Conservation (phyloP, 2,888 invertebrate species). For the Diaprepes abbreviatus region DNA sequence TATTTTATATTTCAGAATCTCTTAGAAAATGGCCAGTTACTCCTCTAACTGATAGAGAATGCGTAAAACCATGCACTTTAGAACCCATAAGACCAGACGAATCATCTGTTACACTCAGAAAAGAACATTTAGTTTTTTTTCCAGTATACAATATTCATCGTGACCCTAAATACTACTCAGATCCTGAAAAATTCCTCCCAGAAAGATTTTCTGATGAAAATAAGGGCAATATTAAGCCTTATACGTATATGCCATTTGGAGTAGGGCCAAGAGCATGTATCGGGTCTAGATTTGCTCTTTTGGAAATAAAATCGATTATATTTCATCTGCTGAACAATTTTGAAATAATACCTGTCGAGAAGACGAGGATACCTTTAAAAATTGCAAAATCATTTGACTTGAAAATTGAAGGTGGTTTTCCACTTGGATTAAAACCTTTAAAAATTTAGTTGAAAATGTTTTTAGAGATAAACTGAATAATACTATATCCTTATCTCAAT, state of each 20-base stretch:
- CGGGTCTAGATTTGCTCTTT: conserved; percentile 64
- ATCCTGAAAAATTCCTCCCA: conserved; percentile 70
- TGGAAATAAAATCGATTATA: conserved; percentile 61
- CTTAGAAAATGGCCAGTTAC: conserved; percentile 66
- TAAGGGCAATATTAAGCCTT: conserved; percentile 66
- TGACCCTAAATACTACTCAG: conserved; percentile 66
- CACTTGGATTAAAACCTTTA: conserved; percentile 56
- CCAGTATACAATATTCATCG: too few relatives aligned
- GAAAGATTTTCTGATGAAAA: conserved; percentile 62
- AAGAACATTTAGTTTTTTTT: too few relatives aligned
- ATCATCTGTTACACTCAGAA: too few relatives aligned
- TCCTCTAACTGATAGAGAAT: conserved; percentile 68
- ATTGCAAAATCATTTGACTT: conserved; percentile 49
- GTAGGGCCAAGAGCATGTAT: conserved; percentile 71
- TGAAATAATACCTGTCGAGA: conserved; percentile 58
- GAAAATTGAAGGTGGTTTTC: conserved; percentile 55
- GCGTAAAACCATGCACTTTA: conserved; percentile 67
- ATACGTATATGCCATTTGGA: conserved; percentile 71
- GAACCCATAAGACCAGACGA: conserved; percentile 49
- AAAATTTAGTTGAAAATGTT: too few relatives aligned
- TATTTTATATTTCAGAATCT: too few relatives aligned
- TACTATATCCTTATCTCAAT: too few relatives aligned
- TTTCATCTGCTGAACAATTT: conserved; percentile 59
- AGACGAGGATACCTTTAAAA: conserved; percentile 58
- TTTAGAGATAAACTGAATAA: too few relatives aligned